Base-by-base conservation (phyloP, 1,140 invertebrate genomes). In the Eurytemora carolleeae region DNA sequence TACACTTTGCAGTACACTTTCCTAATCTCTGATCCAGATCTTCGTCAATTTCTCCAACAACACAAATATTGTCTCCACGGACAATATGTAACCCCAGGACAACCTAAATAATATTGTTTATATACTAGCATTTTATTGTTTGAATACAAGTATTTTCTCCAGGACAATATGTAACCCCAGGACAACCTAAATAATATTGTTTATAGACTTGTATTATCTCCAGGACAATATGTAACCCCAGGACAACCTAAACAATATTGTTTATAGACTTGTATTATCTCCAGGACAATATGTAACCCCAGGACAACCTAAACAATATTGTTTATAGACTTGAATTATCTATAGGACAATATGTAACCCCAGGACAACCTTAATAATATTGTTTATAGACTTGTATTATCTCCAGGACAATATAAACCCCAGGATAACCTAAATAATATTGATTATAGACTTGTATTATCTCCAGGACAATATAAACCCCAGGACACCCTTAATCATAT, bases 21-120 rank as follows among this genome's bases (percentile, higher is more conserved):
- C 66, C 67, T 53, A 66, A 44, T 59, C 65, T 63, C 18, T 63
- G 59, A 25, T 67, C 67, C 55, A 67, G 18, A 17, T 67, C 67
- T 59, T 67, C 65, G 31, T 67, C 67, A 23, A 67, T 58, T 57
- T 67, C 67, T 22, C 67, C 67, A 20, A 67, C 63, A 12, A 66
- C 20, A 3, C 19, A 57, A 25, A 63, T 64, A 19, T 63, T 63
- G 22, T 63, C 63, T 16, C 63, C 63, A 18, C 63, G 60, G 15
- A 63, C 63, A 23, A 63, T 62, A 18, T 63, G 63, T 12, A 63
- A 52, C 2, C 63, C 63, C 18, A 63, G 20, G 22, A 63, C 24
- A 2, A 63, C 60, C 60, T 63, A 21, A n/a, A n/a, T n/a, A n/a
- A n/a, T n/a, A n/a, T n/a, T n/a, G n/a, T n/a, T n/a, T n/a, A n/a